Evolutionary conservation across 2,797 vertebrate species (phyloP).

Genomic region (Sebastes diaconus): DNA sequence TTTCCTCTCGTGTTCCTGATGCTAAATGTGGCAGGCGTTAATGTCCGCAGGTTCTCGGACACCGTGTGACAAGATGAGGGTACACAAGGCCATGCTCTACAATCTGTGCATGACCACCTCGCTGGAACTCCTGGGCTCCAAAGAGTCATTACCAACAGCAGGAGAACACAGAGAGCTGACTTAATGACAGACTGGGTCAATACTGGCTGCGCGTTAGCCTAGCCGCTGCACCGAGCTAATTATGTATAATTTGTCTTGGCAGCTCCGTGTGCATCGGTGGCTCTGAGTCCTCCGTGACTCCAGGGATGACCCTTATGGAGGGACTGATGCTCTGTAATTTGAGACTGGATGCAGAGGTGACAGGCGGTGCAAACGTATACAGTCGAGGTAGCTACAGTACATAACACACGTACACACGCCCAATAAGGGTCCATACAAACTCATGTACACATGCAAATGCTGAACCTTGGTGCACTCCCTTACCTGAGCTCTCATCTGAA

Average conservation of each 20-base stretch:
- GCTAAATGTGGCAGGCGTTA: slow-evolving; percentile 5
- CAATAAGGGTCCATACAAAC: neutral
- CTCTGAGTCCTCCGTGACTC: neutral
- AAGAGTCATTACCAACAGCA: slow-evolving; percentile 43
- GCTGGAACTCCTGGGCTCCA: neutral
- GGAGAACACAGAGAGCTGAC: slow-evolving; percentile 27
- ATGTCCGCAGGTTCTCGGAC: slow-evolving; percentile 1
- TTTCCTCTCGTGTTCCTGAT: slow-evolving; percentile 6
- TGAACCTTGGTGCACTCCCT: slow-evolving; percentile 25
- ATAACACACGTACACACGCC: neutral
- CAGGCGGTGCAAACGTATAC: slow-evolving; percentile 30
- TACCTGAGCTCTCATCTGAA: slow-evolving; percentile 45
- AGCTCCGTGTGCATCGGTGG: slow-evolving; percentile 38
- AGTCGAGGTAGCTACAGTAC: neutral
- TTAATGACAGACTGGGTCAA: slow-evolving; percentile 56
- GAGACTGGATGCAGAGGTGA: slow-evolving; percentile 22
- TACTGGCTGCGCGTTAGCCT: slow-evolving; percentile 37
- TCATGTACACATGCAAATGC: slow-evolving; percentile 40
- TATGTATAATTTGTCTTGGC: slow-evolving; percentile 46
- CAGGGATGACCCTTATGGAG: neutral
- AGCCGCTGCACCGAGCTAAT: slow-evolving; percentile 41
- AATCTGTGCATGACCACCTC: slow-evolving; percentile 22
- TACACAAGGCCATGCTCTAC: slow-evolving; percentile 38
- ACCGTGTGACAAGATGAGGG: neutral
- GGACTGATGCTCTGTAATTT: slow-evolving; percentile 33